Base-by-base conservation (phyloP, 2,113 vertebrate genomes). In the Notiomystis cincta region DNA sequence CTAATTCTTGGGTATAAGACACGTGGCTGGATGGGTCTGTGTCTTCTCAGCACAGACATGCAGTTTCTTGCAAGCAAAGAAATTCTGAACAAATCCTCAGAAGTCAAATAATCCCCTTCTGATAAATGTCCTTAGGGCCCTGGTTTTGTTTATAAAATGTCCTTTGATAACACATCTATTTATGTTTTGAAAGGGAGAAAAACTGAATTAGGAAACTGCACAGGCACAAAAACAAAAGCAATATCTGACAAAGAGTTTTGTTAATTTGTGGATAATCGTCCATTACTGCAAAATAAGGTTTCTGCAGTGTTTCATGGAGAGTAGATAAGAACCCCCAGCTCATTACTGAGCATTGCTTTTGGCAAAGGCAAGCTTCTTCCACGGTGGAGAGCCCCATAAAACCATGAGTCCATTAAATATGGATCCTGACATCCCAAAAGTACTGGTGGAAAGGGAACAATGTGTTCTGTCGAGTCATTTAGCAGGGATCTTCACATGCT, bases 251-350 rank as follows among this genome's bases (percentile, higher is more conserved):
- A 67, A 38, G 47, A 13, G 21, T 66, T 76, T 48, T 70, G 64
- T 87, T 94, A 79, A 94, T 90, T 80, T 66, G 50, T 10, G 7
- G 54, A 15, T 81, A 95, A 87, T 83, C 91, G 80, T 72, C 83
- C 76, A 76, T 77, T 64, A 72, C 24, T 60, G 50, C 6, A 1
- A 88, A 88, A 45, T 56, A 64, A 79, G 75, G 38, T 48, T 88
- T 90, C 60, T 82, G 61, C 62, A 79, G 38, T 11, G 27, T 60
- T 88, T 60, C 58, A n/a, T 0, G 1, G 73, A 30, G n/a, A 91
- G 64, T 2, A 65, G 77, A 12, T 28, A 82, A 89, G 76, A 89
- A 86, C 38, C 22, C 58, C 28, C 10, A 86, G 50, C 15, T 40
- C 62, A 54, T 80, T 73, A 61, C 22, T 22, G 76, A 77, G 31